Evolutionary conservation across 2,888 invertebrate genomes (phyloP), one percentile per base, ranked within the genome.

Genomic region (Timema cristinae): DNA sequence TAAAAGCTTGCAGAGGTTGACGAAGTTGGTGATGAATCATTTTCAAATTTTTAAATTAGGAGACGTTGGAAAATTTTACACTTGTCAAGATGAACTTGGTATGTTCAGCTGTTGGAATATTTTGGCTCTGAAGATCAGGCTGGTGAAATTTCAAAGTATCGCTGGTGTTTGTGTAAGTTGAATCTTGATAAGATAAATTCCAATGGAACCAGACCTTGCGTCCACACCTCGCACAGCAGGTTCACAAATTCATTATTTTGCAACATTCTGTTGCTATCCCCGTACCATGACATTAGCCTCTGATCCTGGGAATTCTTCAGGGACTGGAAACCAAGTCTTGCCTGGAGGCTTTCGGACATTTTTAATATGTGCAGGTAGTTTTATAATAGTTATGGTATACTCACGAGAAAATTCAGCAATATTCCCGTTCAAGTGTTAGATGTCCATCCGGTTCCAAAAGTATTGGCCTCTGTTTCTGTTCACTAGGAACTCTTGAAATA

Each of bases 261-360:
- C 16, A 56, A 56, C 10, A 2, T 56, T 56, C 2, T 7, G 56
- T 6, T 56, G 56, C 16, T 13, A 56, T 4, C 56, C 11, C 56
- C 8, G 13, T 13, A 13, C 7, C 56, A 13, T 56, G 4, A 56
- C 56, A 7, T 16, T 15, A 56, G 56, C 56, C 16, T 56, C 56
- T 56, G 56, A 56, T 56, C 56, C 4, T 16, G 16, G 10, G 56
- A 56, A 56, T 56, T 56, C 7, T 56, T 56, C 56, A 56, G 16
- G 11, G 7, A 9, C 56, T 56, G 7, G 7, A 9, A 56, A 16
- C n/a, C n/a, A n/a, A n/a, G n/a, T n/a, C n/a, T n/a, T n/a, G n/a
- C n/a, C n/a, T n/a, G n/a, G n/a, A 9, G 56, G 56, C 56, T 56
- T n/a, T 13, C n/a, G n/a, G 56, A 56, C 56, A 56, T 56, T 16